A percentile compares a stretch with the other conserved stretches of the same genome.
Evolutionary conservation across 2,888 invertebrate genomes (phyloP).

Genomic region (Criorhina ranunculi): DNA sequence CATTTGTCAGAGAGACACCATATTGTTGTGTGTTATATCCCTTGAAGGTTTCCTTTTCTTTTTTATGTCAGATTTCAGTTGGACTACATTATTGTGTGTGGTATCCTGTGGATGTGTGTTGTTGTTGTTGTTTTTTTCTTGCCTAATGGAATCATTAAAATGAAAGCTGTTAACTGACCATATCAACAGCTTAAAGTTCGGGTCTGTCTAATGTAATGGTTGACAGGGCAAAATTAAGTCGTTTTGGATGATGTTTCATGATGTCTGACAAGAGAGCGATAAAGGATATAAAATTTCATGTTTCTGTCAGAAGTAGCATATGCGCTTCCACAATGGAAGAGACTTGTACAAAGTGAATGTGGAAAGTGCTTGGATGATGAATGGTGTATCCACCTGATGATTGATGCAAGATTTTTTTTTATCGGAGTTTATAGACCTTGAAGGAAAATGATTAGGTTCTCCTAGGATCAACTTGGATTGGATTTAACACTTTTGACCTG

Average conservation of each 20-base stretch:
- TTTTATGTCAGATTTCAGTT: background rate
- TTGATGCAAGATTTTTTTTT: too few species aligned
- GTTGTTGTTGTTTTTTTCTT: constrained; percentile 37
- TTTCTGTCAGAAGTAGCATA: too few species aligned
- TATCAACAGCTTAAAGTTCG: constrained; percentile 46
- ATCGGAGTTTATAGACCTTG: too few species aligned
- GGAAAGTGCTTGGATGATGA: too few species aligned
- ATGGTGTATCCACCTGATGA: too few species aligned
- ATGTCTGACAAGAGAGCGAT: too few species aligned
- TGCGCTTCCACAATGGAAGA: too few species aligned
- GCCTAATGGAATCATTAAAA: constrained; percentile 45
- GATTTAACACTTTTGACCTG: too few species aligned
- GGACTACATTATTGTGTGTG: constrained; percentile 21
- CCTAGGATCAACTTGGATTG: too few species aligned
- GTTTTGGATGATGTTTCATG: background rate
- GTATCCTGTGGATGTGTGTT: background rate
- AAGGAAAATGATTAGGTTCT: too few species aligned
- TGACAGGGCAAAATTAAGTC: background rate
- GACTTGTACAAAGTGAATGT: too few species aligned
- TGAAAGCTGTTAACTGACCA: constrained; percentile 43
- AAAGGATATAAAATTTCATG: too few species aligned
- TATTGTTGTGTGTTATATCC: constrained; percentile 26
- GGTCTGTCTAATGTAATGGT: background rate
- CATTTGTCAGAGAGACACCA: constrained; percentile 40
- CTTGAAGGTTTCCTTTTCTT: background rate